Evolutionary conservation across 2,888 invertebrate species (phyloP), one percentile per base, ranked within the genome.

Genomic region (Epinotia bilunana): DNA sequence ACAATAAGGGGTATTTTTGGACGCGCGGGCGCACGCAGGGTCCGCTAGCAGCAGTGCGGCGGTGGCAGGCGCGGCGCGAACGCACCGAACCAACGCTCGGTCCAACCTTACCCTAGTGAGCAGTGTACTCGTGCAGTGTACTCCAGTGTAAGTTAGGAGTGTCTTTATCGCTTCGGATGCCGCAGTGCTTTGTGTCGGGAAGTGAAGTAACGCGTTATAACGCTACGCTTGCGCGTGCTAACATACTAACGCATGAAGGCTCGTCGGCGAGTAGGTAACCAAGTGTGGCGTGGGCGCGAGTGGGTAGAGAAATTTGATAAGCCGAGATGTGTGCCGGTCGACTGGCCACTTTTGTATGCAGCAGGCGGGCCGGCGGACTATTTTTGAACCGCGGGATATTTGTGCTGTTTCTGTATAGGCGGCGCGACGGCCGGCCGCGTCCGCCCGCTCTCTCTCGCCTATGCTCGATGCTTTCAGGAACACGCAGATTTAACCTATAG

Each of bases 271-370:
- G 65, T 60, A 64, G 64, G 64, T 69, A 60, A 71, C 74, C 74
- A 74, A 74, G 70, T 71, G 90, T 77, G 83, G 90, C 88, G 90
- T 89, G 89, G 83, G 83, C 81, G 83, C 83, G 86, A 86, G 91
- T 91, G 90, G 92, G 93, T 84, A 87, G 91, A 85, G 93, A 93
- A 94, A 94, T 93, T 93, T 92, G 93, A 94, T 94, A 94, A 94
- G 92, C 88, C 91, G 87, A 83, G 86, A 82, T 87, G 86, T 81
- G 80, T 80, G 87, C 81, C 83, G 86, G 80, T 80, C 78, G 82
- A 82, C 85, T 87, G 81, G 87, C 93, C 92, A 90, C 91, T 92
- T 94, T 93, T 93, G 93, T 94, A 93, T 92, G 93, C 91, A 91
- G 84, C 88, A 82, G 81, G 82, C 84, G 85, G 84, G 84, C 80